Percentiles rank a stretch among this genome's conserved stretches.
These are phyloP conservation scores for Dendrolimus pini DNA, from an alignment of 2,888 invertebrate genomes.

Conservation along the genomic window DNA sequence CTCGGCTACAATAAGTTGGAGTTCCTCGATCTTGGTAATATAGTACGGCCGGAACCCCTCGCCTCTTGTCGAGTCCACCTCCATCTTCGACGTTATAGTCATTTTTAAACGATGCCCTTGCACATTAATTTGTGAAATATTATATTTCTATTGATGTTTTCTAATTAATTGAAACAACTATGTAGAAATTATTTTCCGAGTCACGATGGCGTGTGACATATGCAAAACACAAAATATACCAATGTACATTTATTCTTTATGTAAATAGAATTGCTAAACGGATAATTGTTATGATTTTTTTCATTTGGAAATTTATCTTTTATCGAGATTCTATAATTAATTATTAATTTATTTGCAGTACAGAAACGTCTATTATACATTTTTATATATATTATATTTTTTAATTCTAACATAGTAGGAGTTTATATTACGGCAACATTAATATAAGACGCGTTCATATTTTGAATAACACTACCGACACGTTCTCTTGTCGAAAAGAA, in stretches of 20 bases:
- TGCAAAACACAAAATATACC: conserved; percentile 10
- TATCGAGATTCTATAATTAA: too few relatives aligned
- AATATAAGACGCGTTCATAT: too few relatives aligned
- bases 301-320: too few relatives aligned
- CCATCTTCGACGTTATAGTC: conserved; percentile 78
- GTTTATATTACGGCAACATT: too few relatives aligned
- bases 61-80: conserved; percentile 83
- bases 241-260: background rate
- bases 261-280: too few relatives aligned
- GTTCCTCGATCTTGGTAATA: conserved; percentile 97
- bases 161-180: background rate
- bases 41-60: conserved; percentile 98
- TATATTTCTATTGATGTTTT: background rate
- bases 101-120: conserved; percentile 26
- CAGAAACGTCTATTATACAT: too few relatives aligned
- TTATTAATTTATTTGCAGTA: too few relatives aligned
- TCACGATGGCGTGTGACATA: conserved; percentile 34
- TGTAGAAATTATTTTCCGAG: conserved; percentile 36
- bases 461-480: too few relatives aligned
- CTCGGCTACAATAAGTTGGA: conserved; percentile 96
- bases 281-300: too few relatives aligned
- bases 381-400: too few relatives aligned
- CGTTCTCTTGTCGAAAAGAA: too few relatives aligned
- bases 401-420: too few relatives aligned
- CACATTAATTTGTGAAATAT: conserved; percentile 17